Conservation (phyloP, 2,888 invertebrate species). For the Geophilus truncorum region DNA sequence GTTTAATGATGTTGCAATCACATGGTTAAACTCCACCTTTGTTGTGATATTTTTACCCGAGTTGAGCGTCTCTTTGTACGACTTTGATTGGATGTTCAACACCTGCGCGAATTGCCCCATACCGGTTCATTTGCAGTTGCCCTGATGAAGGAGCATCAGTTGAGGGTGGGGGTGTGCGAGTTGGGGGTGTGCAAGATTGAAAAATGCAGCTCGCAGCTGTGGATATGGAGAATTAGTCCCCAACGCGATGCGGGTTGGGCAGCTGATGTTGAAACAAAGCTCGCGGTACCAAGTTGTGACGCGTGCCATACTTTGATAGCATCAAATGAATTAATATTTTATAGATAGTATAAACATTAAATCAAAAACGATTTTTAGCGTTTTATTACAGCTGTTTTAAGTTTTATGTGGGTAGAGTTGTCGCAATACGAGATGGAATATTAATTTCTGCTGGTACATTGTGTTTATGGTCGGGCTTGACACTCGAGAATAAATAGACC, state of each 20-base stretch:
- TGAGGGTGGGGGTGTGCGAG: neutral
- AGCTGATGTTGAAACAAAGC: slow-evolving; percentile 1
- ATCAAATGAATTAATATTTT: neutral
- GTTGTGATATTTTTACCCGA: slow-evolving; percentile 8
- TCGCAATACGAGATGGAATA: too few relatives aligned
- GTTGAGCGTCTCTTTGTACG: neutral
- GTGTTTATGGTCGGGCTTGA: neutral
- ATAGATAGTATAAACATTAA: neutral
- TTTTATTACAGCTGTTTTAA: too few relatives aligned
- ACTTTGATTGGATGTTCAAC: neutral
- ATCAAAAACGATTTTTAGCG: too few relatives aligned
- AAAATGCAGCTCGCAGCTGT: slow-evolving; percentile 12
- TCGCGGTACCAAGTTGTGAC: neutral
- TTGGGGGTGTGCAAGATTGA: neutral
- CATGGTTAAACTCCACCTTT: slow-evolving; percentile 7
- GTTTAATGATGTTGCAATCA: slow-evolving; percentile 20
- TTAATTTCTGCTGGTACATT: neutral
- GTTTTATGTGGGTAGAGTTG: too few relatives aligned
- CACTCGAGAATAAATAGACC: neutral
- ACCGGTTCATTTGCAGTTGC: neutral
- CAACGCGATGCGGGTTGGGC: neutral
- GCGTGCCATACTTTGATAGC: neutral
- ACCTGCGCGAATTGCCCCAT: neutral
- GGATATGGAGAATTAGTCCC: slow-evolving; percentile 11
- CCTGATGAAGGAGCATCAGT: neutral